Evolutionary conservation across 2,797 vertebrate genomes (phyloP), one percentile per base, ranked within the genome.

Genomic region (Takifugu ocellatus): DNA sequence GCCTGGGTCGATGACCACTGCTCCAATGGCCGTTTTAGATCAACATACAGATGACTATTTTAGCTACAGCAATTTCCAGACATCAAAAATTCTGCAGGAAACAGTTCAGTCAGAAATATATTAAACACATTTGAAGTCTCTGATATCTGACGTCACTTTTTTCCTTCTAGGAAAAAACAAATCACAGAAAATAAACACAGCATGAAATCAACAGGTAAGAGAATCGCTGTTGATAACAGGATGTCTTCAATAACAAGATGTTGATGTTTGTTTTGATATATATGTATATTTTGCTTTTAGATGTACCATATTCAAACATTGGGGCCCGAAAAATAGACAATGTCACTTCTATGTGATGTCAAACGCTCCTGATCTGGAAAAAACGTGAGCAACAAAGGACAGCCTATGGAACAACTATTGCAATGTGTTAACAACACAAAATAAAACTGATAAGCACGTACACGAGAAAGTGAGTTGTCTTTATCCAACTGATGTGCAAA

Each of bases 151-250:
- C 17, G 6, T 6, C 21, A 1, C 0, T 10, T 46, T 29, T 78
- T 55, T 59, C 9, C 74, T 9, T 71, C 51, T 3, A 89, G 85
- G 54, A 79, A 85, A 61, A 31, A 11, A 6, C 72, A 53, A 25
- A 0, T 0, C 0, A 0, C 53, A 0, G 1, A 55, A 10, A 42
- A 47, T 7, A 31, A 57, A 10, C 0, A 84, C 31, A 59, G 25
- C 66, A 49, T 87, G 74, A 52, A 55, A 39, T 54, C 72, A 44
- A 44, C 68, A 69, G 27, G 74, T 87, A 79, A 81, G 77, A 43
- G 46, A 3, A 46, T 1, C 14, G 12, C 14, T 4, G 3, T 39
- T 39, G 10, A 33, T 33, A 33, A 8, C 1, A 39, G 1, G 12
- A 12, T 39, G 36, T 36, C 9, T 39, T 39, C 12, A 39, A 2